These are phyloP conservation scores for Dolichotis patagonum DNA, from an alignment of 2,113 vertebrate species.

Conservation along the genomic window DNA sequence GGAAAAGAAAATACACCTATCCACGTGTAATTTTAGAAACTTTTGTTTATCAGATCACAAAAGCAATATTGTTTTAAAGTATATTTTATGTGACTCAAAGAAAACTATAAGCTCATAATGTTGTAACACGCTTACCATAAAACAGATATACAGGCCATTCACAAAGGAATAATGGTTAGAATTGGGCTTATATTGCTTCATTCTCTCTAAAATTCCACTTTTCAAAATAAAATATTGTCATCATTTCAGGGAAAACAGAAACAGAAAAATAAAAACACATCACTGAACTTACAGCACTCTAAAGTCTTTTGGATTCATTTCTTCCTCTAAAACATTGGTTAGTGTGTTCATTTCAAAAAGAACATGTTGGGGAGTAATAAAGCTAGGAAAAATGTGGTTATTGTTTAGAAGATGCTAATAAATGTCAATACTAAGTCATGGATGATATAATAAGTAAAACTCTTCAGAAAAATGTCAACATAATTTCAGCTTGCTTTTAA, in stretches of 20 bases:
- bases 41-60: not conserved
- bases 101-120: conserved; percentile 21
- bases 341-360: not conserved
- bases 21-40: not conserved
- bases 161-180: not conserved
- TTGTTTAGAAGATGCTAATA: not conserved
- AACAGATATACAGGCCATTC: not conserved
- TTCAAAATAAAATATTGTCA: conserved; percentile 26
- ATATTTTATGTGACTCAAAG: not conserved
- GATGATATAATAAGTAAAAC: not conserved
- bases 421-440: not conserved
- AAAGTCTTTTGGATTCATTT: not conserved
- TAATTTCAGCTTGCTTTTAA: not conserved
- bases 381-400: not conserved
- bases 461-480: not conserved
- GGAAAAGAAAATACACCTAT: not conserved
- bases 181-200: not conserved
- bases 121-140: not conserved
- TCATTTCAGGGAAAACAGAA: not conserved
- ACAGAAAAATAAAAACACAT: not conserved
- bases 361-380: not conserved
- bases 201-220: conserved; percentile 15
- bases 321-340: not conserved
- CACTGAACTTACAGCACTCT: not conserved
- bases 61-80: not conserved